Evolutionary conservation across 2,888 invertebrate genomes (phyloP), one percentile per base, ranked within the genome.

Genomic region (Pollenia griseotomentosa): DNA sequence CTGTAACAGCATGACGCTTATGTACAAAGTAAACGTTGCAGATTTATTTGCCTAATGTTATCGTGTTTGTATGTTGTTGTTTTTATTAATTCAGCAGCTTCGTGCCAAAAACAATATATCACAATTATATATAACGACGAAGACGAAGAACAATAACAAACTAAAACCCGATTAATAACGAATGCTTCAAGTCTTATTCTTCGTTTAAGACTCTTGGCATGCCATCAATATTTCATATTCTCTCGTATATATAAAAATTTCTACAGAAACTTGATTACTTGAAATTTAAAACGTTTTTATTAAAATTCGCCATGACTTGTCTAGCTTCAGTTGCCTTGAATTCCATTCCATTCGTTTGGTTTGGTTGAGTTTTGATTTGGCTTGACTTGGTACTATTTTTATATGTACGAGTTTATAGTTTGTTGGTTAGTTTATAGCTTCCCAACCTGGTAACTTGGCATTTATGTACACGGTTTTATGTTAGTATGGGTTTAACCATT

Each of bases 151-250:
- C 75, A 46, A 40, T 48, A 63, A 44, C 9, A 51, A 53, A 74
- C 14, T 46, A 53, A 74, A 74, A 48, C 61, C 77, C 86, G 86
- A 83, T 78, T 78, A 61, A 33, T 46, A 23, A 78, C 85, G 82
- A 85, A 77, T 8, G 23, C 51, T 23, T 66, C 5, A 42, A 84
- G 44, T 51, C 63, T 33, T 42, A 84, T 59, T 59, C 83, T 83
- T 84, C 79, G 83, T 84, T 14, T 82, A 68, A 83, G 78, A 66
- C 83, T 68, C 73, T 83, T 78, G 78, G 83, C 68, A 74, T 78
- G 78, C 11, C 74, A 86, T 70, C 73, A 74, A 86, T 48, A 59
- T 51, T 81, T 71, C 33, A 48, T 51, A 42, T 61, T 16, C 19
- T 73, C 46, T n/a, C 57, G 23, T 14, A 7, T 19, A 79, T 63